Conservation (phyloP, 1,140 invertebrate genomes). For the Heliconius congener region DNA sequence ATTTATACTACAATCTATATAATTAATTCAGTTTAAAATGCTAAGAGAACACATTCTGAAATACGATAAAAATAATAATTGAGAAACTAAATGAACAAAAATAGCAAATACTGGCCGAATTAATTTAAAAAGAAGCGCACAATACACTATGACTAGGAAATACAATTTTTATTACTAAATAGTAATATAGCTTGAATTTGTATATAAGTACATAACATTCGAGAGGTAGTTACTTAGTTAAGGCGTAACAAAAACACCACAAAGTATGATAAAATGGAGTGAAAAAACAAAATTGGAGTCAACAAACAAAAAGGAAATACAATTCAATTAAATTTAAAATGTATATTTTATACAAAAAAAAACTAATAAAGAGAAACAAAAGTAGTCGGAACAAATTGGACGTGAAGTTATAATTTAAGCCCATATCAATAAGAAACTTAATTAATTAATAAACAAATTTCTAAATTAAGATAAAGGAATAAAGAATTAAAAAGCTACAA, state of each 20-base stretch:
- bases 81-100: background rate
- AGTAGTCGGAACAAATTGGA: too few relatives aligned
- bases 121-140: background rate
- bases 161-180: background rate
- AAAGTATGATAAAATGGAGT: background rate
- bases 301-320: background rate
- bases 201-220: conserved; percentile 2
- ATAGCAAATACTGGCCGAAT: background rate
- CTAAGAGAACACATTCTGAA: conserved; percentile 1
- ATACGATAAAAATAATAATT: background rate
- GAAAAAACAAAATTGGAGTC: background rate
- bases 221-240: background rate
- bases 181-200: background rate
- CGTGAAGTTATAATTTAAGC: too few relatives aligned
- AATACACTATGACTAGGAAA: background rate
- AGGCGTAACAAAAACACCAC: background rate
- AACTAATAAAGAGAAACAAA: too few relatives aligned
- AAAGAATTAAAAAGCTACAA: too few relatives aligned
- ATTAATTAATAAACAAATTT: too few relatives aligned
- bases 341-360: too few relatives aligned
- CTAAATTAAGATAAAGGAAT: too few relatives aligned
- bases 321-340: background rate
- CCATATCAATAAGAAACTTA: too few relatives aligned
- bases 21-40: background rate
- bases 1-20: background rate